Evolutionary conservation across 2,797 vertebrate genomes (phyloP).

Genomic region (Hippopotamyrus pictus): DNA sequence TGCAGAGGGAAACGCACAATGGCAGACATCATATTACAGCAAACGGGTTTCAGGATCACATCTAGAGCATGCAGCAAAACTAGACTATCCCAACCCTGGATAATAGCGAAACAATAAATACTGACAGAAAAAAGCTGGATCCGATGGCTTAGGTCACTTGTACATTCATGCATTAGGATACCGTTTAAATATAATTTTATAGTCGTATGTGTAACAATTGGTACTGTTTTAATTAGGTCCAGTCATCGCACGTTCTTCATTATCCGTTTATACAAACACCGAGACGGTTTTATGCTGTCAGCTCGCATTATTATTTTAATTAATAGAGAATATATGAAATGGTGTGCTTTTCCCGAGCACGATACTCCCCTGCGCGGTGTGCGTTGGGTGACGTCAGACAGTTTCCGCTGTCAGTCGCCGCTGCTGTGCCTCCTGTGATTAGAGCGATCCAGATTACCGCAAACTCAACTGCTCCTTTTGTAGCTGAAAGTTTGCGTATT

Average conservation of each 20-base stretch:
- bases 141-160: not conserved
- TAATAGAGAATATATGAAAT: not conserved
- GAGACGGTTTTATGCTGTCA: not conserved
- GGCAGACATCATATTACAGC: not conserved
- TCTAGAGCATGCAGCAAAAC: not conserved
- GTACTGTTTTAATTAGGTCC: not conserved
- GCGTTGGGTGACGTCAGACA: conserved; percentile 17
- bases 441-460: conserved; percentile 4
- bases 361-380: not conserved
- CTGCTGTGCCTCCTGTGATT: not conserved
- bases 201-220: not conserved
- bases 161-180: not conserved
- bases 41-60: not conserved
- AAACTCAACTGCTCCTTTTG: not conserved
- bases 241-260: not conserved
- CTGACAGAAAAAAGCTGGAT: not conserved
- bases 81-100: not conserved
- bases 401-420: conserved; percentile 23
- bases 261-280: not conserved
- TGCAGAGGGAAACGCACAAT: not conserved
- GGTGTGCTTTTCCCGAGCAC: not conserved
- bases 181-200: not conserved
- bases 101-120: not conserved
- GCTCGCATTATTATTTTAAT: not conserved
- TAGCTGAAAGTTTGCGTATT: not conserved